Evolutionary conservation across 2,113 vertebrate genomes (phyloP), one percentile per base, ranked within the genome.

Genomic region (Poeciliopsis retropinna): DNA sequence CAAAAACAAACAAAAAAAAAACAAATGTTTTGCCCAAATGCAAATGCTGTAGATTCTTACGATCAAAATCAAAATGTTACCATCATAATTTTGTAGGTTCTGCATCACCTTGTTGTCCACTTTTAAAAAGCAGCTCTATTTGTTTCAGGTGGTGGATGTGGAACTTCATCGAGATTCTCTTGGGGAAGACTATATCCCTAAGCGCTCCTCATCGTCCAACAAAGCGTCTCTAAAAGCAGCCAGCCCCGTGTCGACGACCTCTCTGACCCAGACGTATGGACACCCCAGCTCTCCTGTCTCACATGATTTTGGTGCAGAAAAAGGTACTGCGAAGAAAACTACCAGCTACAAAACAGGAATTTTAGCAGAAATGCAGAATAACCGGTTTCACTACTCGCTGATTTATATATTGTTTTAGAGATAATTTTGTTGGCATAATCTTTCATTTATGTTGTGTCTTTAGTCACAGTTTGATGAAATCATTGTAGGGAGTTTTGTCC

Each of bases 151-250:
- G 62, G 98, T 99, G 79, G 98, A 99, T 78, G 97, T 99, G 86
- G 98, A 99, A 80, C 95, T 99, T 1, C 96, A 97, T 41, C 95
- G 97, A 72, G 95, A 96, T 92, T 97, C 98, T 64, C 94, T 99
- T 11, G 96, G 95, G 0, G 96, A 98, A 47, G 98, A 97, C 62
- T 95, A 93, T 72, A 73, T 96, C 73, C 88, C 92, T 64, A 89
- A 90, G 75, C 83, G 88, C 27, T 91, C 87, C 44, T 92, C 92
- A 84, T 99, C 54, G 93, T 57, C 51, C 51, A 57, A 57, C 22
- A 97, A 80, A 93, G 93, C 72, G 94, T 95, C 91, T 94, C 95
- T 63, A 90, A 96, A 81, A 94, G 94, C 2, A 92, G 95, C 84
- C 94, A 97, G 74, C 93, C 93, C 93, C 31, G 63, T 73, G 11